phyloP scores from a whole-genome alignment of 2,113 vertebrate species.

The Ictalurus furcatus region DNA sequence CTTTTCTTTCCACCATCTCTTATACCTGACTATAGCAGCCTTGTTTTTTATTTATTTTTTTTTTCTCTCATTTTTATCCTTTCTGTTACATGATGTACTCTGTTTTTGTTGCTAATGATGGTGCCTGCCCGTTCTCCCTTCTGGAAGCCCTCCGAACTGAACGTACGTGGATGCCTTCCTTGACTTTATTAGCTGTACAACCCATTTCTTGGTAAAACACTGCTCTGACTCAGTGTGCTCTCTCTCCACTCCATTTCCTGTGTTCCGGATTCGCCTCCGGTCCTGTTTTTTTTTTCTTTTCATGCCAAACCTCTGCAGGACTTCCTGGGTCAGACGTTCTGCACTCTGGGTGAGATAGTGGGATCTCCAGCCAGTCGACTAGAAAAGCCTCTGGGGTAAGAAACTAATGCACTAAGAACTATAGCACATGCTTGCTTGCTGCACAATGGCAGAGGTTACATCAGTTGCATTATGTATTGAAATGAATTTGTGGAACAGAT shows the following conservation, averaged over 20 bases:
- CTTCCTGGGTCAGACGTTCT: constrained; percentile 92
- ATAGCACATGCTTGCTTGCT: constrained; percentile 21
- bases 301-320: constrained; percentile 73
- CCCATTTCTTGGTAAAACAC: constrained; percentile 55
- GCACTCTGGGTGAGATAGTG: constrained; percentile 94
- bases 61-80: constrained; percentile 62
- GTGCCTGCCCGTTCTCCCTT: constrained; percentile 70
- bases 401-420: constrained; percentile 26
- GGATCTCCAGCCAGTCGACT: constrained; percentile 89
- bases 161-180: constrained; percentile 78
- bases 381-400: constrained; percentile 91
- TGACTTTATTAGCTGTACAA: constrained; percentile 66
- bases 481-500: constrained; percentile 14
- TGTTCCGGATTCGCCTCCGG: constrained; percentile 40
- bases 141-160: constrained; percentile 78
- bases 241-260: constrained; percentile 53
- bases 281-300: constrained; percentile 47
- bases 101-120: constrained; percentile 75
- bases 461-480: not conserved
- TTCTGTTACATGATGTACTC: constrained; percentile 78
- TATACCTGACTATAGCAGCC: constrained; percentile 45
- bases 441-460: constrained; percentile 2
- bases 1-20: constrained; percentile 43
- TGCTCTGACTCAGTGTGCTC: constrained; percentile 54
- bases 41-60: constrained; percentile 54